These are phyloP conservation scores for Chiloscyllium plagiosum DNA, from an alignment of 2,113 vertebrate genomes.

Conservation along the genomic window DNA sequence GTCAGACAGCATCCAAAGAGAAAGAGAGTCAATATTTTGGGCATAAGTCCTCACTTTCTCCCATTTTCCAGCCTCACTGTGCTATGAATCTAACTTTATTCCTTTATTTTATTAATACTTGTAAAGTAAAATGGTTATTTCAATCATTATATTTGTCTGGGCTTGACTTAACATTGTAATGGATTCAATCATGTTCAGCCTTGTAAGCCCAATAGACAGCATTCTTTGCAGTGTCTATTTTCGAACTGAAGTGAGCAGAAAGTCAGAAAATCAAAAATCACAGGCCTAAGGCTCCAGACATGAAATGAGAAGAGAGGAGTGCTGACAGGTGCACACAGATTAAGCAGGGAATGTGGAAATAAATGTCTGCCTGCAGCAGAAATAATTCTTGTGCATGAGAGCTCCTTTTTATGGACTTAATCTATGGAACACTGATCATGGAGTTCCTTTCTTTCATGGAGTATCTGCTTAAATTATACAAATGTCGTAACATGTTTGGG, in stretches of 20 bases:
- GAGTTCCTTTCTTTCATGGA: background rate
- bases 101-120: background rate
- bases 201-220: background rate
- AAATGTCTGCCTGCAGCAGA: conserved; percentile 1
- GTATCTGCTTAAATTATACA: background rate
- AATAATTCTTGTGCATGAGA: background rate
- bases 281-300: conserved; percentile 5
- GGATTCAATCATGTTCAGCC: conserved; percentile 18
- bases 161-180: background rate
- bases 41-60: too few relatives aligned
- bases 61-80: background rate
- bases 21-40: too few relatives aligned
- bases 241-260: conserved; percentile 20
- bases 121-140: background rate
- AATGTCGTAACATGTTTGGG: conserved; percentile 8
- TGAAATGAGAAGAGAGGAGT: conserved; percentile 1
- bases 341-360: conserved; percentile 25
- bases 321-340: conserved; percentile 23
- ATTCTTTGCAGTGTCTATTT: conserved; percentile 12
- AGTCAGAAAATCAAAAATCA: conserved; percentile 15
- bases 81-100: background rate
- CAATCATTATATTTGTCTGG: background rate
- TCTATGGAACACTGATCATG: background rate
- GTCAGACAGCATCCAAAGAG: too few relatives aligned
- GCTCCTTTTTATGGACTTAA: conserved; percentile 13